Evolutionary conservation across 2,888 invertebrate species (phyloP).

Genomic region (Drosophila yooni): DNA sequence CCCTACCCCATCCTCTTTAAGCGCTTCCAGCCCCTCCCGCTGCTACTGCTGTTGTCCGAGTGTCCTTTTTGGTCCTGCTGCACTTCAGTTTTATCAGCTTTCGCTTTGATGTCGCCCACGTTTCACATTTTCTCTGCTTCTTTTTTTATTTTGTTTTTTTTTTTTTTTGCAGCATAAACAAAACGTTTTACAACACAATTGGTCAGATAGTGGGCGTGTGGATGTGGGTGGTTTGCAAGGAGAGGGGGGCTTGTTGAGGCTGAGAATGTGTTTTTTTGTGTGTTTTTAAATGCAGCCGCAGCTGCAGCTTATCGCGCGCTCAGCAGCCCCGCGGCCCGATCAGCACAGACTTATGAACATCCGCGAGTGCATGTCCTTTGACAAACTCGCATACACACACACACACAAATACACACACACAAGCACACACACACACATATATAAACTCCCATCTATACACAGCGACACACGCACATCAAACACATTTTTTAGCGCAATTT

Average conservation of each 20-base stretch:
- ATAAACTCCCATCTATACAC: slow-evolving; percentile 12
- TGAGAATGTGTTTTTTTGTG: slow-evolving; percentile 3
- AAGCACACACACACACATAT: slow-evolving; percentile 9
- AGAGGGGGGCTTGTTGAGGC: neutral
- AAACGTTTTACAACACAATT: slow-evolving; percentile 52
- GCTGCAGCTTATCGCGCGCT: slow-evolving; percentile 77
- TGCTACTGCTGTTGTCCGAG: slow-evolving; percentile 54
- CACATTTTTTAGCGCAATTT: slow-evolving; percentile 69
- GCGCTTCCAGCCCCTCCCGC: neutral
- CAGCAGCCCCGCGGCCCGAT: slow-evolving; percentile 67
- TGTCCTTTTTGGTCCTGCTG: slow-evolving; percentile 62
- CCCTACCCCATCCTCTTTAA: neutral
- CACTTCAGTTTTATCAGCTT: slow-evolving; percentile 70
- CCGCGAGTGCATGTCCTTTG: slow-evolving; percentile 52
- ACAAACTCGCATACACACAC: slow-evolving; percentile 18
- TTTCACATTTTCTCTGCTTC: slow-evolving; percentile 20
- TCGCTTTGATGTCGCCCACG: slow-evolving; percentile 64
- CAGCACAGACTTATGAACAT: slow-evolving; percentile 55
- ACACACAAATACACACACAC: slow-evolving; percentile 2
- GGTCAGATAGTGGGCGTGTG: slow-evolving; percentile 51
- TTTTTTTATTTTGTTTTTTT: slow-evolving; percentile 3
- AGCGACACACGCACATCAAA: slow-evolving; percentile 56
- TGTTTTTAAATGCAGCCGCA: slow-evolving; percentile 59
- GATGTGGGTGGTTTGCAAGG: neutral
- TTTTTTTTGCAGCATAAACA: slow-evolving; percentile 22